Conservation (phyloP, 2,888 invertebrate genomes). For the Melieria picta region DNA sequence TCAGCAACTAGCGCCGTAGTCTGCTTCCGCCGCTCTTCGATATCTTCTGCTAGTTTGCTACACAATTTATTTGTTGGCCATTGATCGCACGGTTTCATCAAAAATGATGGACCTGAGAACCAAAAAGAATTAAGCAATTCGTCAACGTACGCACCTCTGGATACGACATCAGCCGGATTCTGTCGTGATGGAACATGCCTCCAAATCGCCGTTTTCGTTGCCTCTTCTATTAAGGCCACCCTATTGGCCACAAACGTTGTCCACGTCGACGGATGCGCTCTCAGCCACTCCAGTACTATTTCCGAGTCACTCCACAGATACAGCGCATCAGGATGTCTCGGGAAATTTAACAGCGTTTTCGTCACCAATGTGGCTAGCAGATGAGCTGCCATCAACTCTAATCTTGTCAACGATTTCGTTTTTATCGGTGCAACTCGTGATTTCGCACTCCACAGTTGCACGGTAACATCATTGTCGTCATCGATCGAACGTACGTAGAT, state of each 20-base stretch:
- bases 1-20: background rate
- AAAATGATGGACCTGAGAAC: conserved; percentile 21
- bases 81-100: conserved; percentile 3
- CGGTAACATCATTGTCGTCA: conserved; percentile 12
- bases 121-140: conserved; percentile 9
- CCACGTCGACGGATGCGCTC: conserved; percentile 36
- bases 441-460: conserved; percentile 34
- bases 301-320: conserved; percentile 40
- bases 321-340: background rate
- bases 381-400: conserved; percentile 40
- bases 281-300: conserved; percentile 38
- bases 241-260: conserved; percentile 40
- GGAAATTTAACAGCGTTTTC: conserved; percentile 21
- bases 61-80: conserved; percentile 17
- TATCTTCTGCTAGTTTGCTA: background rate
- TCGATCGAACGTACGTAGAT: conserved; percentile 28
- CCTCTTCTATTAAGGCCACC: conserved; percentile 34
- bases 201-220: conserved; percentile 22
- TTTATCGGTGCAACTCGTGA: conserved; percentile 42
- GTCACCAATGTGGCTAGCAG: conserved; percentile 32
- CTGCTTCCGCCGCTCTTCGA: conserved; percentile 1
- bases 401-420: conserved; percentile 38
- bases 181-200: conserved; percentile 27
- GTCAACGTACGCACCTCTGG: conserved; percentile 18
- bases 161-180: conserved; percentile 12